These are phyloP conservation scores for Excalfactoria chinensis DNA, from an alignment of 2,113 vertebrate genomes.

Conservation along the genomic window DNA sequence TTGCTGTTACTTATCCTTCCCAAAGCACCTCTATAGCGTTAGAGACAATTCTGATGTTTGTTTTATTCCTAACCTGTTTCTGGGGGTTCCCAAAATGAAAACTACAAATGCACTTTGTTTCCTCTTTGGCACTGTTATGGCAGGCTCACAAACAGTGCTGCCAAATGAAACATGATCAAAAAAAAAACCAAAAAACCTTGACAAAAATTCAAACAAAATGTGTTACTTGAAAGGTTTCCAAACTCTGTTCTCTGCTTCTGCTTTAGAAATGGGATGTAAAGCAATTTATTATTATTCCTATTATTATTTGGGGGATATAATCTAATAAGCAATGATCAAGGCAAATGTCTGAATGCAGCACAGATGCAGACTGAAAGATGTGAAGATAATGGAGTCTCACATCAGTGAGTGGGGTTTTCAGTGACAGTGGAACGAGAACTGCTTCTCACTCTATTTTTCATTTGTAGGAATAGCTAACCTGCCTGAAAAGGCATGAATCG, in stretches of 20 bases:
- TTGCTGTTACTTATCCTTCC: not conserved
- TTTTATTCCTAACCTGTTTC: not conserved
- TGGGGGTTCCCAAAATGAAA: not conserved
- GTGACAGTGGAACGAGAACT: not conserved
- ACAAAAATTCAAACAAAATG: not conserved
- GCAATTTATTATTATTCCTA: not conserved
- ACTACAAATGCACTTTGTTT: not conserved
- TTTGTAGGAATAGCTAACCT: not conserved
- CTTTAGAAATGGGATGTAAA: not conserved
- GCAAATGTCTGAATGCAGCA: not conserved
- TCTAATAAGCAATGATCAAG: not conserved
- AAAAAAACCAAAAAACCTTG: not conserved
- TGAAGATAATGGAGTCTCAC: not conserved
- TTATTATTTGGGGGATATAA: not conserved
- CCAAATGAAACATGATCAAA: not conserved
- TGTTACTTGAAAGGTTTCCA: slow-evolving; percentile 1
- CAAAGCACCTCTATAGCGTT: not conserved
- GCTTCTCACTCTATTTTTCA: not conserved
- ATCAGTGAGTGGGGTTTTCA: not conserved
- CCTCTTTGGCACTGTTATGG: not conserved
- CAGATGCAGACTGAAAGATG: rapidly evolving
- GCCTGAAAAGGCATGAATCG: not conserved
- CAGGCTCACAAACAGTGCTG: not conserved
- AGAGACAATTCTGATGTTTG: not conserved
- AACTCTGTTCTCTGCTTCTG: not conserved